Evolutionary conservation across 2,113 vertebrate species (phyloP), one percentile per base, ranked within the genome.

Genomic region (Micronycteris hirsuta): DNA sequence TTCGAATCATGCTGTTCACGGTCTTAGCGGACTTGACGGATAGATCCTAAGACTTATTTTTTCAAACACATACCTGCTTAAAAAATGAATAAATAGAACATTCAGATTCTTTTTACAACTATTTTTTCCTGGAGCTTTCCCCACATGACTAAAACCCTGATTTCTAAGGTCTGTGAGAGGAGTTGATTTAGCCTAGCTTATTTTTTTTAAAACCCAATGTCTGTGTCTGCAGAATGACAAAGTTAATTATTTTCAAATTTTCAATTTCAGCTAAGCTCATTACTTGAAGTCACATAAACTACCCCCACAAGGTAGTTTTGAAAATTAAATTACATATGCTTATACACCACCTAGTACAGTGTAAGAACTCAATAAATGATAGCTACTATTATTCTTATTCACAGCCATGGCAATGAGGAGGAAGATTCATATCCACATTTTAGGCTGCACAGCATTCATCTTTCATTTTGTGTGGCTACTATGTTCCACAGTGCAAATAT

Each of bases 191-290:
- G 43, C 54, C 16, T 38, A 54, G 56, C 1, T 54, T 84, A 77
- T 61, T 87, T 84, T 81, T 70, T 81, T 56, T 94, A 95, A 91
- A 85, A 93, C 68, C 43, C 41, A 93, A 28, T 58, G 49, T 33
- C 20, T 88, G 15, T 65, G 19, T 58, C 65, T 80, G 2, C 38
- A 93, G 26, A 81, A 67, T 78, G 20, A 78, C 70, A 95, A 94
- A 87, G 19, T 16, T 52, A 63, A 38, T 77, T 78, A 88, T 24
- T 74, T 85, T 70, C 47, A 47, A 80, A 52, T 26, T 20, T 78
- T 93, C 52, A 16, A 43, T 65, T 91, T 89, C 58, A 81, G 73
- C 41, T 81, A 77, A 65, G 4, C 12, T 81, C 14, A 15, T 80
- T 83, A 31, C 67, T 87, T 89, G 8, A 17, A 31, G 95, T 89